A percentile compares a stretch with the other conserved stretches of the same genome.
These are phyloP conservation scores for Musca vetustissima DNA, from an alignment of 1,140 invertebrate genomes.

Conservation along the genomic window DNA sequence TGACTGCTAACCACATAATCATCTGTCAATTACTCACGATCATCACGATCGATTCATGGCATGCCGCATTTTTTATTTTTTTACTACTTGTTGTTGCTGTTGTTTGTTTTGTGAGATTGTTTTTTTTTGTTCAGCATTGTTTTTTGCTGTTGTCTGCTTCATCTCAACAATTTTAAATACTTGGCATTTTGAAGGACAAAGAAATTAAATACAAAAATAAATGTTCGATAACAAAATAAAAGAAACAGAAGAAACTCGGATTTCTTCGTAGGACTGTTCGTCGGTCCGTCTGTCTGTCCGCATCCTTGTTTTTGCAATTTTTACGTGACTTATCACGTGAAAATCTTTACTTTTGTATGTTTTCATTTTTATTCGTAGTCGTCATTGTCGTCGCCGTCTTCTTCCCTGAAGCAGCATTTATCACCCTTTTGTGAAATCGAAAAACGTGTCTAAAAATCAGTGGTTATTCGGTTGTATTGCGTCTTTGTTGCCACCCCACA, in stretches of 20 bases:
- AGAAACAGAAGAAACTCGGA: background rate
- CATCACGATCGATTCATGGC: conserved; percentile 8
- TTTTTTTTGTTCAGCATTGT: background rate
- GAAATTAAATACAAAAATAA: conserved; percentile 9
- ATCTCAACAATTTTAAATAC: too few species aligned
- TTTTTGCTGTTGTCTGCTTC: background rate
- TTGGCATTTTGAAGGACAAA: conserved; percentile 16
- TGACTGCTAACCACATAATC: background rate
- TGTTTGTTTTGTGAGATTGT: conserved; percentile 5
- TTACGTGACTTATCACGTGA: conserved; percentile 15
- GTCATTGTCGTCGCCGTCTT: too few species aligned
- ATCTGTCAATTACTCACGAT: conserved; percentile 18
- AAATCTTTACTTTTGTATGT: conserved; percentile 12
- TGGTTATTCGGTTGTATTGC: background rate
- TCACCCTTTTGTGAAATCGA: conserved; percentile 11
- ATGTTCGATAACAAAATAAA: background rate
- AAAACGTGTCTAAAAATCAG: conserved; percentile 14
- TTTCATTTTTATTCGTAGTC: background rate
- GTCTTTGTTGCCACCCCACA: background rate
- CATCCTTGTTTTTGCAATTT: too few species aligned
- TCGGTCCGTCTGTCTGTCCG: too few species aligned
- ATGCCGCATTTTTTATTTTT: too few species aligned
- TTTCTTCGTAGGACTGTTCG: too few species aligned
- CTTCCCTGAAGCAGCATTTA: conserved; percentile 13
- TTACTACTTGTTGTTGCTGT: too few species aligned